Conservation (phyloP, 2,888 invertebrate genomes). For the Nematopogon swammerdamellus region DNA sequence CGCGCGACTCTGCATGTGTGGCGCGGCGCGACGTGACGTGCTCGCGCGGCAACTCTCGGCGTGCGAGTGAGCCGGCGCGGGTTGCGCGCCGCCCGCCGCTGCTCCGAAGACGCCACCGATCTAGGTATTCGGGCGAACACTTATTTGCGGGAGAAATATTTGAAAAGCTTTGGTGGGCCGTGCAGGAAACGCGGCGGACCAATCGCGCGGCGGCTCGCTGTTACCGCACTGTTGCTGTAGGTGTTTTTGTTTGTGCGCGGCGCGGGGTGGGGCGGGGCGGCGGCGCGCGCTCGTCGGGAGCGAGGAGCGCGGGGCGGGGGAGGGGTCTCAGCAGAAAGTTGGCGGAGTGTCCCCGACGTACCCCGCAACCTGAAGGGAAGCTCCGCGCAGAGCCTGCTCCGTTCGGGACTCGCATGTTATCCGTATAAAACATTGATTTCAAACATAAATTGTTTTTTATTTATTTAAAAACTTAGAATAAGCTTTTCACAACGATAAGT, state of each 20-base stretch:
- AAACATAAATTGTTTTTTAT: too few species aligned
- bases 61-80: neutral
- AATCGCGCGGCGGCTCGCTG: slow-evolving; percentile 13
- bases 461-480: too few species aligned
- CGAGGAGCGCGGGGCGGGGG: slow-evolving; percentile 11
- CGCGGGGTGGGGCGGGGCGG: slow-evolving; percentile 35
- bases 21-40: slow-evolving; percentile 10
- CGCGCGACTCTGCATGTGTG: too few species aligned
- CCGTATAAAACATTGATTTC: too few species aligned
- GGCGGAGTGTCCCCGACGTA: too few species aligned
- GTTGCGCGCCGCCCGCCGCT: slow-evolving; percentile 5
- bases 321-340: neutral
- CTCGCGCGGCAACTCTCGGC: slow-evolving; percentile 13
- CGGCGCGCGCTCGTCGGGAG: slow-evolving; percentile 39
- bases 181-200: slow-evolving; percentile 7
- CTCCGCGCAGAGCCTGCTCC: too few species aligned
- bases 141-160: slow-evolving; percentile 15
- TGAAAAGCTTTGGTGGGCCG: slow-evolving; percentile 14
- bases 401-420: too few species aligned
- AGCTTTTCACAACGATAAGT: too few species aligned
- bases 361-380: neutral
- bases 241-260: slow-evolving; percentile 55
- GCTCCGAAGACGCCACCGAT: slow-evolving; percentile 14
- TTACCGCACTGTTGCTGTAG: slow-evolving; percentile 34
- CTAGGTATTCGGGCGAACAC: slow-evolving; percentile 9